phyloP scores from a whole-genome alignment of 1,140 invertebrate genomes.

The Schlechtendalia chinensis region DNA sequence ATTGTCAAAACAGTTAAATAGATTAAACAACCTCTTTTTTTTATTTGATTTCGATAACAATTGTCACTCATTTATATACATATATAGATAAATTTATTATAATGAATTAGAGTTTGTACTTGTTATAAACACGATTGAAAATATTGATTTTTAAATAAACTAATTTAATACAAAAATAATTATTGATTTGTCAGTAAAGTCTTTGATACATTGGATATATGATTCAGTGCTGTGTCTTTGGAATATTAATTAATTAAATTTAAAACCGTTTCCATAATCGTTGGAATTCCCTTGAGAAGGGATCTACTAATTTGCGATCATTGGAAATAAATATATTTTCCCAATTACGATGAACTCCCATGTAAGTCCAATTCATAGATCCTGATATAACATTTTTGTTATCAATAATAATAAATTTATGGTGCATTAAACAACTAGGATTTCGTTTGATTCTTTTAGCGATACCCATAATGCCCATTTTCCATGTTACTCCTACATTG shows the following conservation, averaged over 20 bases:
- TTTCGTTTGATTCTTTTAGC: neutral
- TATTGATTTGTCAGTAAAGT: too few species aligned
- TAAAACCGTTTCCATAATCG: conserved; percentile 20
- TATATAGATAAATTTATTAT: neutral
- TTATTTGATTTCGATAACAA: neutral
- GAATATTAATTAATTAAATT: neutral
- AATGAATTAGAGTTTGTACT: neutral
- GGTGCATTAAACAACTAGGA: conserved; percentile 14
- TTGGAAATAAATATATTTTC: conserved; percentile 34
- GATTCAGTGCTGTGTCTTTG: too few species aligned
- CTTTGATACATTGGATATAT: neutral
- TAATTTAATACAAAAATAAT: too few species aligned
- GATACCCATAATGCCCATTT: neutral
- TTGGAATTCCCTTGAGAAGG: neutral
- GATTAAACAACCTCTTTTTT: neutral
- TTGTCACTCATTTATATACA: neutral
- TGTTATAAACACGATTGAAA: too few species aligned
- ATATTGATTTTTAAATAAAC: too few species aligned
- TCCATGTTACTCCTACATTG: neutral
- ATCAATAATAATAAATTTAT: conserved; percentile 37
- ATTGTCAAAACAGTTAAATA: neutral
- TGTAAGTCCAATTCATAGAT: conserved; percentile 25
- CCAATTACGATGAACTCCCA: neutral
- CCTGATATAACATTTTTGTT: conserved; percentile 27
- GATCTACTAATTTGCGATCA: neutral